Evolutionary conservation across 1,140 invertebrate species (phyloP).

Genomic region (Bombus cullumanus): DNA sequence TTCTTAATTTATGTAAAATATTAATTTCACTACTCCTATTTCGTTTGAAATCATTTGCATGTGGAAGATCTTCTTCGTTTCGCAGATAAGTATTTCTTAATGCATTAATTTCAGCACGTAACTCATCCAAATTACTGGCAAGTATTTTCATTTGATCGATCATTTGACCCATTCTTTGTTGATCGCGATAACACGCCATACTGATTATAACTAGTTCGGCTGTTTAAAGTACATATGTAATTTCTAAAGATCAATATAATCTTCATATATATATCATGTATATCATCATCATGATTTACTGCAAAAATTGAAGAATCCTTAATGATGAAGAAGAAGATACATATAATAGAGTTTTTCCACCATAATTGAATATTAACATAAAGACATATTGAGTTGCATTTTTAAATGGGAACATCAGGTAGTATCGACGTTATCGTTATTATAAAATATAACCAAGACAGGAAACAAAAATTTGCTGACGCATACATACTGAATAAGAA

Average conservation of each 20-base stretch:
- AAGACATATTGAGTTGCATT: background rate
- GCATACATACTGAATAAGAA: background rate
- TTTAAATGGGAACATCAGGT: background rate
- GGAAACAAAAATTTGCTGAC: slow-evolving; percentile 1
- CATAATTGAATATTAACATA: background rate
- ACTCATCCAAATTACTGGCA: slow-evolving; percentile 43
- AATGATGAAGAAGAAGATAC: background rate
- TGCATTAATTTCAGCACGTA: slow-evolving; percentile 32
- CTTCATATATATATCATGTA: background rate
- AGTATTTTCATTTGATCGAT: slow-evolving; percentile 49
- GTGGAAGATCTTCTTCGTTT: background rate
- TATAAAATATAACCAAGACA: slow-evolving; percentile 18
- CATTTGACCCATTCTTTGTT: slow-evolving; percentile 36
- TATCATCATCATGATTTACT: background rate
- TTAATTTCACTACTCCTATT: background rate
- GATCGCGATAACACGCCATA: slow-evolving; percentile 37
- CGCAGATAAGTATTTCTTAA: background rate
- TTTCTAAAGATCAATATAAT: background rate
- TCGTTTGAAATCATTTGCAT: background rate
- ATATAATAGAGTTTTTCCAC: background rate
- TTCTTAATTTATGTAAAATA: slow-evolving; percentile 26
- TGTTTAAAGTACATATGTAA: background rate
- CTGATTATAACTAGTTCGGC: background rate
- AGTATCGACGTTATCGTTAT: background rate
- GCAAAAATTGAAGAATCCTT: background rate